Evolutionary conservation across 2,888 invertebrate genomes (phyloP).

Genomic region (Ephialtes manifestator): DNA sequence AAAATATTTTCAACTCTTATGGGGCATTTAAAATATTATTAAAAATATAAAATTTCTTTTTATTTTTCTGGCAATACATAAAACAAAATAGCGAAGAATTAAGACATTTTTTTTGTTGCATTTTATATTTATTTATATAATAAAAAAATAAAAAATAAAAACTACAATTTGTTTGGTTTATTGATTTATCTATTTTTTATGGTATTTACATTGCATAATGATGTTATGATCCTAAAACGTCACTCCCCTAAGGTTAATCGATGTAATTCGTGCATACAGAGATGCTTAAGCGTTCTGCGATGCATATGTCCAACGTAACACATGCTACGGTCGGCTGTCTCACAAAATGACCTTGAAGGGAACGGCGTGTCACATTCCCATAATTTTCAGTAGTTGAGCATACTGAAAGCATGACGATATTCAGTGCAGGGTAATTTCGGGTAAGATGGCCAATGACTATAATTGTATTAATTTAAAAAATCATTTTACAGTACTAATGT

Average conservation of each 20-base stretch:
- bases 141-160: neutral
- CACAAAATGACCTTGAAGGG: constrained; percentile 23
- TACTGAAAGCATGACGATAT: constrained; percentile 1
- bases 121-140: too few species aligned
- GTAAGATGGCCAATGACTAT: neutral
- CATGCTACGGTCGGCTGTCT: constrained; percentile 8
- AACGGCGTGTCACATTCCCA: constrained; percentile 24
- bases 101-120: too few species aligned
- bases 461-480: neutral
- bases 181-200: too few species aligned
- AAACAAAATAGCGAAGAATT: too few species aligned
- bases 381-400: constrained; percentile 22
- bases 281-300: neutral
- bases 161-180: neutral
- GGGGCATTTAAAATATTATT: too few species aligned
- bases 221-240: neutral
- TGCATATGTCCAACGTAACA: neutral
- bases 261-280: constrained; percentile 1
- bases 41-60: too few species aligned
- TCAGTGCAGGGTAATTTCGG: neutral
- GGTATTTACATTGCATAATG: neutral
- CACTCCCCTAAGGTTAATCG: neutral
- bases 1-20: too few species aligned
- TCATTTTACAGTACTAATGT: neutral
- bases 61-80: too few species aligned